These are phyloP conservation scores for roundworm (Caenorhabditis elegans) DNA, from an alignment of 1,140 invertebrate species.

Conservation along the genomic window WBcel235 BX284604.4:12643501-12644000, in stretches of 20 bases:
- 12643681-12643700: conserved; percentile 52
- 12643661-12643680: conserved; percentile 53
- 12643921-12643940: too few species aligned
- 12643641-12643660: conserved; percentile 61
- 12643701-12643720: conserved; percentile 60
- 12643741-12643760: conserved; percentile 60
- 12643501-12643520: conserved; percentile 66
- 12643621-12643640: conserved; percentile 73
- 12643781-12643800: conserved; percentile 24
- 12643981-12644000: too few species aligned
- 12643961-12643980: too few species aligned
- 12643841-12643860: conserved; percentile 64
- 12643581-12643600: conserved; percentile 82
- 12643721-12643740: conserved; percentile 58
- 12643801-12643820: conserved; percentile 44
- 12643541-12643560: conserved; percentile 72
- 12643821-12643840: conserved; percentile 55
- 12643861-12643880: conserved; percentile 51
- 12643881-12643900: too few species aligned
- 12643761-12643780: conserved; percentile 56
- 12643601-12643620: conserved; percentile 87
- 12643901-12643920: too few species aligned
- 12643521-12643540: not conserved
- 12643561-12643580: conserved; percentile 86
- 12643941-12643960: too few species aligned